Base-by-base conservation (phyloP, 1,140 invertebrate species). In the Papilio helenus region DNA sequence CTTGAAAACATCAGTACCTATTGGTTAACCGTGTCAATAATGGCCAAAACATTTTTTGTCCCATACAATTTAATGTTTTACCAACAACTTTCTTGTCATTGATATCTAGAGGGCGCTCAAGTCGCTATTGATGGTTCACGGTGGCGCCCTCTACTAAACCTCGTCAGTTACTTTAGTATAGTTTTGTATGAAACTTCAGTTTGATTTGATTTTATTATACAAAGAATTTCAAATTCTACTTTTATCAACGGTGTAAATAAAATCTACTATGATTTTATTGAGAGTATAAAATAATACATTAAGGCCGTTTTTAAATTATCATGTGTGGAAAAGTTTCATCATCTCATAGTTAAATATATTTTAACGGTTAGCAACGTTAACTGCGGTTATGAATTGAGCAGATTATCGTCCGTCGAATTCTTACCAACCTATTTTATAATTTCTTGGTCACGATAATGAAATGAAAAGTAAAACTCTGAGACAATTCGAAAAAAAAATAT, bases 261-360 rank as follows among this genome's bases (percentile, higher is more conserved):
- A n/a, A n/a, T n/a, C n/a, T 26, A 3, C 12, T 23, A 61, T n/a
- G 2, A 26, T 12, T 26, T 23, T 61, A 61, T 14, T 16, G 10
- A 29, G 20, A 61, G 3, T 61, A 18, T 14, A 26, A 23, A 10
- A 20, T 58, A 20, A 10, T 58, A 58, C 55, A 23, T 23, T 58
- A 65, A 68, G 29, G 61, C 39, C 3, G 71, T n/a, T 72, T 34
- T 42, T 72, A 42, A 44, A 20, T 44, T 42, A 44, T 10, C 34
- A 72, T 44, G 29, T n/a, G 71, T 44, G 10, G 29, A 44, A 44
- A 42, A 20, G 3, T 44, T 72, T 42, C 34, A 29, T 74, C 44
- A 44, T 49, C 72, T 74, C 42, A 49, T 74, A 44, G 72, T 74
- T 74, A 73, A 73, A 73, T 73, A 74, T 74, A 51, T 74, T 74